Evolutionary conservation across 2,888 invertebrate species (phyloP), one percentile per base, ranked within the genome.

Genomic region (Lordiphosa fenestrarum): DNA sequence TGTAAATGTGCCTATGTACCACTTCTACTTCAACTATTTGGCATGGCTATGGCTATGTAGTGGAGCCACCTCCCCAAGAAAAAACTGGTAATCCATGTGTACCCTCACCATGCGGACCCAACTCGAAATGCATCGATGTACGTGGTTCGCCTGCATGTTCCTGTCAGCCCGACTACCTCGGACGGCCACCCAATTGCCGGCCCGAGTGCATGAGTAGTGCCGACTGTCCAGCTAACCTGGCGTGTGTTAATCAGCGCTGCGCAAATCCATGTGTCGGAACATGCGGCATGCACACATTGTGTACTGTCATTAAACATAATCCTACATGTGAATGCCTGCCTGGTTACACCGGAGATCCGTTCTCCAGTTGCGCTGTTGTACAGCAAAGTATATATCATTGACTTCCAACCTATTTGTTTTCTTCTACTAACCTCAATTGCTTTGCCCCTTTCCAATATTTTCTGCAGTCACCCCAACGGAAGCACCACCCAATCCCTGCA

Each of bases 171-270:
- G 94, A 94, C 84, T 96, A 94, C 87, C 91, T 95, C 57, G 96
- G 97, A 48, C 92, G 95, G 82, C 93, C 96, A 48, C 96, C 96
- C 36, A 95, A 95, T 87, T 96, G 96, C 87, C 92, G 96, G 86
- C 93, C 94, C 64, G 94, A 95, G 89, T 95, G 95, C 89, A 91
- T 91, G 66, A 92, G 93, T 60, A 94, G 93, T 87, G 92, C 93
- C 30, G 94, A 95, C 85, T 96, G 96, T 86, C 91, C 94, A 6
- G 92, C 93, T 71, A 93, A 93, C 85, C 91, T 92, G 87, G 95
- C 95, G 61, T 96, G 96, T 88, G 92, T 94, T 69, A 94, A 94
- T 87, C 93, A 93, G 84, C 93, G 92, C 88, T 96, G 95, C 88
- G 91, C 91, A 61, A 94, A 95, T 86, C 95, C 96, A 53, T 96